Evolutionary conservation across 2,888 invertebrate species (phyloP).

Genomic region (Eupithecia exiguata): DNA sequence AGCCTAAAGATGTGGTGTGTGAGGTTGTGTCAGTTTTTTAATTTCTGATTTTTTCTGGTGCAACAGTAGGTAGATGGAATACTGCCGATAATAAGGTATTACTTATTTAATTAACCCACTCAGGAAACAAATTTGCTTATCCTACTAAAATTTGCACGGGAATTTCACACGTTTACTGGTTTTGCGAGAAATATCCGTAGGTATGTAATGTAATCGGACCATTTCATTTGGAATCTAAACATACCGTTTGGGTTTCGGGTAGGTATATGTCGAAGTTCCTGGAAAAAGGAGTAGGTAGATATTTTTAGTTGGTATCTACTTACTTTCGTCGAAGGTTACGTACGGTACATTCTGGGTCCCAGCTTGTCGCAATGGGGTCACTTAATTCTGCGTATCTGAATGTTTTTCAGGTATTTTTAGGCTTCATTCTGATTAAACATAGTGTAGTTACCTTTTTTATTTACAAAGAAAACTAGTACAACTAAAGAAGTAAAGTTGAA

Average conservation of each 20-base stretch:
- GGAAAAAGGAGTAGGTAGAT: background rate
- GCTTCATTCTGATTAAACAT: too few species aligned
- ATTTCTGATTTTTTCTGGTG: too few species aligned
- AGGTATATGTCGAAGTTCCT: background rate
- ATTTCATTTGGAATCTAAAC: slow-evolving; percentile 4
- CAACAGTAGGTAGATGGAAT: too few species aligned
- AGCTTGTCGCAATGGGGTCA: background rate
- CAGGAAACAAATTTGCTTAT: background rate
- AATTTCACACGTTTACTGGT: background rate
- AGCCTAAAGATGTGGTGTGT: too few species aligned
- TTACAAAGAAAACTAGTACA: too few species aligned
- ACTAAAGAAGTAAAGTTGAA: too few species aligned
- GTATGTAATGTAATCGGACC: background rate
- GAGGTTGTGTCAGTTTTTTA: too few species aligned
- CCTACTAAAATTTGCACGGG: background rate
- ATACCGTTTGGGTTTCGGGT: background rate
- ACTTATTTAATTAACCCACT: background rate
- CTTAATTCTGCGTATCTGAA: background rate
- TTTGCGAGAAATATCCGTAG: background rate
- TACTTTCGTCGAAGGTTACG: too few species aligned
- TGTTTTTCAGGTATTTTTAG: background rate
- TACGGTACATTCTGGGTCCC: background rate
- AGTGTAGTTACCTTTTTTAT: too few species aligned
- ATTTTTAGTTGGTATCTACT: background rate
- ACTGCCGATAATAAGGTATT: too few species aligned